Evolutionary conservation across 2,113 vertebrate genomes (phyloP).

Genomic region (Fregetta grallaria): DNA sequence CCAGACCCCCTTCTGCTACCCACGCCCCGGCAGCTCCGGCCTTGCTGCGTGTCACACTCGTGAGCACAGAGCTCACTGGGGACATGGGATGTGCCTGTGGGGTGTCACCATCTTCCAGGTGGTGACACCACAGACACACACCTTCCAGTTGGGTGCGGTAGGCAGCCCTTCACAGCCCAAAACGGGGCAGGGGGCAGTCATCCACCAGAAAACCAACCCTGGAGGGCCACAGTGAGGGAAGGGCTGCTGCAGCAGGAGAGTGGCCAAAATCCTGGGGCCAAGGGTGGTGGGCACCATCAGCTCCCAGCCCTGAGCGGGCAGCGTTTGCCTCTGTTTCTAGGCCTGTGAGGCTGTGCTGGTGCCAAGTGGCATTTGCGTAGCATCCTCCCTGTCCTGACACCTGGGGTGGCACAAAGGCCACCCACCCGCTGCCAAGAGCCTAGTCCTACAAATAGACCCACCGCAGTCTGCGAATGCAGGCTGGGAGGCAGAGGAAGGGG

Average conservation of each 20-base stretch:
- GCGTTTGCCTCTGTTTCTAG: background rate
- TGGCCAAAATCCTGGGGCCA: background rate
- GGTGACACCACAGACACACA: too few relatives aligned
- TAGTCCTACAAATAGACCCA: rapidly evolving
- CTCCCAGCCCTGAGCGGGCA: background rate
- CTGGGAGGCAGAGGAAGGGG: background rate
- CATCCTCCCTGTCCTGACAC: background rate
- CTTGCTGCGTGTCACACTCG: rapidly evolving
- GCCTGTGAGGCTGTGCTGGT: background rate
- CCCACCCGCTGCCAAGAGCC: rapidly evolving
- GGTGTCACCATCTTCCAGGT: background rate
- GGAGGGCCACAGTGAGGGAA: too few relatives aligned
- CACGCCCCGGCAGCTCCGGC: background rate
- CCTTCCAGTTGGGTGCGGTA: rapidly evolving
- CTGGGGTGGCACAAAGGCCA: background rate
- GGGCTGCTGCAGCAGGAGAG: background rate
- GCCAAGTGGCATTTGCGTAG: background rate
- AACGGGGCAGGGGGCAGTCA: background rate
- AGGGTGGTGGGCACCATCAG: background rate
- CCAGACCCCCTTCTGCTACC: too few relatives aligned
- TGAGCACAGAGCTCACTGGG: background rate
- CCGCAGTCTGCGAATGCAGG: rapidly evolving
- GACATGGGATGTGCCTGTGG: rapidly evolving
- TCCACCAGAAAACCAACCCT: too few relatives aligned
- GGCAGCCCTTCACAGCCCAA: background rate